Percentiles rank a stretch among this genome's conserved stretches.
These are phyloP conservation scores for Prochilodus magdalenae DNA, from an alignment of 2,113 vertebrate genomes.

Conservation along the genomic window DNA sequence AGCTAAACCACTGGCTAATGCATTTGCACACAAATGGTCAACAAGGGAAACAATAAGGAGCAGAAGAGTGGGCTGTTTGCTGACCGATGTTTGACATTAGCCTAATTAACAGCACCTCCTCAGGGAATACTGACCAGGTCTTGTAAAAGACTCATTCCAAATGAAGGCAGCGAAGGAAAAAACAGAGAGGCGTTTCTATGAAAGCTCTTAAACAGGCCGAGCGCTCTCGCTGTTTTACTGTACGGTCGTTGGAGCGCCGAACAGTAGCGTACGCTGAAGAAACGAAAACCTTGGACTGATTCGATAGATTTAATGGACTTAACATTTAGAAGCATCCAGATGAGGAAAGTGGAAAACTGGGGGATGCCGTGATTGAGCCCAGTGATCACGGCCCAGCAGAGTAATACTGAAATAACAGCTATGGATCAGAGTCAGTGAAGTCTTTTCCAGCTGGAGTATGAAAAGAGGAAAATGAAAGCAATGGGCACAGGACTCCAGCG, in stretches of 20 bases:
- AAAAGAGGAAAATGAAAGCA: not conserved
- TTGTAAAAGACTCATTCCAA: slow-evolving; percentile 18
- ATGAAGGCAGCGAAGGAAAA: not conserved
- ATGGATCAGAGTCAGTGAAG: not conserved
- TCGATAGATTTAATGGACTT: slow-evolving; percentile 13
- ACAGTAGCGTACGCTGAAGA: not conserved
- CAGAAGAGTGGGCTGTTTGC: slow-evolving; percentile 18
- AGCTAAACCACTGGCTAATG: not conserved
- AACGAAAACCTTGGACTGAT: not conserved
- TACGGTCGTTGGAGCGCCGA: not conserved
- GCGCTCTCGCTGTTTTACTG: not conserved
- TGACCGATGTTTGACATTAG: slow-evolving; percentile 27
- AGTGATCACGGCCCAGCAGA: slow-evolving; percentile 3
- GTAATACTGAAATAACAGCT: slow-evolving; percentile 2
- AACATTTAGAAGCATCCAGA: not conserved
- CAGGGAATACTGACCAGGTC: slow-evolving; percentile 16
- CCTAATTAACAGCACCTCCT: slow-evolving; percentile 28
- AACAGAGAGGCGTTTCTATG: not conserved
- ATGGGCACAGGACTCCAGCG: not conserved
- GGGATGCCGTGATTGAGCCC: not conserved
- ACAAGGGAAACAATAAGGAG: not conserved
- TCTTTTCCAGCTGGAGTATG: slow-evolving; percentile 5
- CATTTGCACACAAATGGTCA: not conserved
- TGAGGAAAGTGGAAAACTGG: slow-evolving; percentile 3
- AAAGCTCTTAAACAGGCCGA: not conserved